These are phyloP conservation scores for Lathronympha strigana DNA, from an alignment of 2,888 invertebrate species.

Conservation along the genomic window DNA sequence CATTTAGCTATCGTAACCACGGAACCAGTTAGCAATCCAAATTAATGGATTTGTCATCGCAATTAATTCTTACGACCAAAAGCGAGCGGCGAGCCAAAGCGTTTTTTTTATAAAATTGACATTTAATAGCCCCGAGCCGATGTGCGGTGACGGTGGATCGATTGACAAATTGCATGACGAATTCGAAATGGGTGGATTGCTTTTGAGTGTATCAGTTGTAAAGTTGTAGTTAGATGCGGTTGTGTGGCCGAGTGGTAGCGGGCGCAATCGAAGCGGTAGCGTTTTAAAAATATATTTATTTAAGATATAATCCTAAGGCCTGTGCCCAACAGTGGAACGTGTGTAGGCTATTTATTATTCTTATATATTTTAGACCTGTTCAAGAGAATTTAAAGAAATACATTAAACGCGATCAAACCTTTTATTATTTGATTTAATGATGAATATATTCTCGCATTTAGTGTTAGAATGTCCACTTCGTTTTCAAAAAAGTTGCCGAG, in stretches of 20 bases:
- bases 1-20: constrained; percentile 43
- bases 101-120: constrained; percentile 75
- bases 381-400: too few species aligned
- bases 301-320: too few species aligned
- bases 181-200: constrained; percentile 82
- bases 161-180: constrained; percentile 84
- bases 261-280: constrained; percentile 7
- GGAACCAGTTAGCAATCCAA: constrained; percentile 73
- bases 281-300: neutral
- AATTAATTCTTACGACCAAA: constrained; percentile 83
- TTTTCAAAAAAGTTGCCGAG: too few species aligned
- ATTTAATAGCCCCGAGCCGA: constrained; percentile 75
- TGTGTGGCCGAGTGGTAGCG: constrained; percentile 53
- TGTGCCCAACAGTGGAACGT: too few species aligned
- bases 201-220: constrained; percentile 77
- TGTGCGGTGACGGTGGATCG: constrained; percentile 78
- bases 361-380: too few species aligned
- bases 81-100: constrained; percentile 79
- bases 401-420: too few species aligned
- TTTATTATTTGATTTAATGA: too few species aligned
- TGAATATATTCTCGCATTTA: too few species aligned
- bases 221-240: constrained; percentile 60
- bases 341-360: too few species aligned
- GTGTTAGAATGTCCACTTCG: too few species aligned
- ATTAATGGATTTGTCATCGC: constrained; percentile 84